Conservation (phyloP, 2,888 invertebrate species). For the Apodemia duryi region DNA sequence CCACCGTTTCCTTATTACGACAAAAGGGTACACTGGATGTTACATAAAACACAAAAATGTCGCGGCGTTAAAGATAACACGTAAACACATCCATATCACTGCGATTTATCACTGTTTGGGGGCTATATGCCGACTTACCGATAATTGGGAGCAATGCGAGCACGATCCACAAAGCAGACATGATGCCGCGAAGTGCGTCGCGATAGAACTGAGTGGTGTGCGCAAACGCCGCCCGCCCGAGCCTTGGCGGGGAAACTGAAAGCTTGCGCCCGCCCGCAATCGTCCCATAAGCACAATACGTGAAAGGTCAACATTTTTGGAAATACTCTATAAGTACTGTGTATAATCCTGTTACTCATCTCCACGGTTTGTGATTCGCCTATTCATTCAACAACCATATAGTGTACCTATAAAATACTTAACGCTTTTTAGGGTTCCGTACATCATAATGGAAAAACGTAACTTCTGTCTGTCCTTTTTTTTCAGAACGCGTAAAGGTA, state of each 20-base stretch:
- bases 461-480: no score
- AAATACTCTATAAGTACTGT: neutral
- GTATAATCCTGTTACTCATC: no score
- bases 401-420: no score
- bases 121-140: conserved; percentile 56
- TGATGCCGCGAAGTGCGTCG: conserved; percentile 69
- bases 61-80: conserved; percentile 14
- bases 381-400: no score
- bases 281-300: neutral
- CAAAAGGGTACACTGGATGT: conserved; percentile 20
- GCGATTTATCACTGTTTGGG: conserved; percentile 21
- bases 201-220: conserved; percentile 56
- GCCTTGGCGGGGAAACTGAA: conserved; percentile 27
- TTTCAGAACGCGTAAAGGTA: no score
- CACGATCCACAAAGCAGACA: conserved; percentile 72
- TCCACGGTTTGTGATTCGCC: no score
- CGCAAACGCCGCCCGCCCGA: conserved; percentile 62
- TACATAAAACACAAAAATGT: conserved; percentile 14
- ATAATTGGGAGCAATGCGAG: conserved; percentile 70
- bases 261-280: conserved; percentile 31
- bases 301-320: conserved; percentile 6
- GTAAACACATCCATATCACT: conserved; percentile 40
- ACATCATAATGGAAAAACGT: no score
- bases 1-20: conserved; percentile 41
- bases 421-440: no score